Base-by-base conservation (phyloP, 2,113 vertebrate genomes). In the Hystrix cristata region DNA sequence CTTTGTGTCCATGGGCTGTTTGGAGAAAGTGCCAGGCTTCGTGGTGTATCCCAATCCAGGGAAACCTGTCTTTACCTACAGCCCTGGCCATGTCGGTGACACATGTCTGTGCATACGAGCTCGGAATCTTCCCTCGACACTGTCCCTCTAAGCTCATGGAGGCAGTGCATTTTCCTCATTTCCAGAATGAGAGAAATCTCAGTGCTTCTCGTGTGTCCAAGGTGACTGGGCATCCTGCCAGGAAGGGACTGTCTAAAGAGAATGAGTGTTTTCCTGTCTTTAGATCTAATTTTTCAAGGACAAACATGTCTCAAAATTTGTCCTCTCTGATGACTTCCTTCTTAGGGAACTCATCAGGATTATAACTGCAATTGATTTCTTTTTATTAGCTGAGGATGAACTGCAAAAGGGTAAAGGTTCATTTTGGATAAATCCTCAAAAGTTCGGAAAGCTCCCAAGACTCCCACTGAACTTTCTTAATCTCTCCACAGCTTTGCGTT, bases 391-490 rank as follows among this genome's bases (percentile, higher is more conserved):
- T 92, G 84, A 90, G 31, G 59, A 97, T 93, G 94, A 95, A 92
- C 92, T 95, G 65, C n/a, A 87, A 95, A 97, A 95, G 69, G 84
- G 84, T 78, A 96, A 94, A 97, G 85, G 87, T 95, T 97, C 88
- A 59, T 92, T 90, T 88, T 95, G 94, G 94, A 95, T 94, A 97
- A 97, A 97, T 94, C 92, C 90, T 95, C 90, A 87, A 90, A 97
- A 98, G 92, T 97, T 93, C 27, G 59, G 87, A 95, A 92, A 95
- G 94, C 90, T 98, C 96, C 96, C 94, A 90, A 97, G 92, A 97
- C 90, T 96, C 90, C 48, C 0, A 0, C 80, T 98, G 97, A 96
- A 97, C 96, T 97, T 97, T 95, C 94, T 92, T 95, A 96, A 96
- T 97, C 65, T 94, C 87, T 94, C 64, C 46, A 53, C 76, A 78